These are phyloP conservation scores for Plecturocebus donacophilus DNA, from an alignment of 2,113 vertebrate genomes.

Conservation along the genomic window DNA sequence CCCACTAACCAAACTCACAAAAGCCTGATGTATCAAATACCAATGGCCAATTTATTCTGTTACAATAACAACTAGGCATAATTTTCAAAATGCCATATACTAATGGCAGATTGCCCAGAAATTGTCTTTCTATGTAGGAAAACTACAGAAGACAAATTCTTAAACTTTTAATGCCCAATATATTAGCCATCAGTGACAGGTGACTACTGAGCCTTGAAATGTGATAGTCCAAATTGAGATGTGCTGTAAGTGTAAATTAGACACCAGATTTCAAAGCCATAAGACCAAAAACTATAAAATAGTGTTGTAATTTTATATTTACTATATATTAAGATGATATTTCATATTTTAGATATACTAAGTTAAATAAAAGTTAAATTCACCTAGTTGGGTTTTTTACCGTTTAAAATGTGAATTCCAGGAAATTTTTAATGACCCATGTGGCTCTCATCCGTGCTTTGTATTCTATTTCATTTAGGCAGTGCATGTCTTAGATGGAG, in stretches of 20 bases:
- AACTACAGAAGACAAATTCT: neutral
- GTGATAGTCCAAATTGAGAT: neutral
- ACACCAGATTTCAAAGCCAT: neutral
- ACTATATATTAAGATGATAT: neutral
- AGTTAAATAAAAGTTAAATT: constrained; percentile 11
- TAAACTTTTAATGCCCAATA: neutral
- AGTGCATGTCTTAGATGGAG: neutral
- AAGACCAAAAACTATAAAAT: neutral
- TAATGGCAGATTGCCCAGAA: neutral
- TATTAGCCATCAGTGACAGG: neutral
- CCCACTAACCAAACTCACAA: neutral
- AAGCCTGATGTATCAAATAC: neutral
- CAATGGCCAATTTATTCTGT: neutral
- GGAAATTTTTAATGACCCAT: neutral
- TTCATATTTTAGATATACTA: neutral
- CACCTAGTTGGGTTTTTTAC: neutral
- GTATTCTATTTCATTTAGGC: neutral
- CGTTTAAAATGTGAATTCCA: neutral
- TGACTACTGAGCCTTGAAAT: neutral
- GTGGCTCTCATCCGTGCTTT: neutral
- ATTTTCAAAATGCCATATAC: neutral
- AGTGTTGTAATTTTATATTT: neutral
- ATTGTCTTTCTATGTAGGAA: neutral
- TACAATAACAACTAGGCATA: neutral
- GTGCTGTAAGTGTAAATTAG: neutral